phyloP scores from a whole-genome alignment of 2,888 invertebrate species.

The Tachystola acroxantha region DNA sequence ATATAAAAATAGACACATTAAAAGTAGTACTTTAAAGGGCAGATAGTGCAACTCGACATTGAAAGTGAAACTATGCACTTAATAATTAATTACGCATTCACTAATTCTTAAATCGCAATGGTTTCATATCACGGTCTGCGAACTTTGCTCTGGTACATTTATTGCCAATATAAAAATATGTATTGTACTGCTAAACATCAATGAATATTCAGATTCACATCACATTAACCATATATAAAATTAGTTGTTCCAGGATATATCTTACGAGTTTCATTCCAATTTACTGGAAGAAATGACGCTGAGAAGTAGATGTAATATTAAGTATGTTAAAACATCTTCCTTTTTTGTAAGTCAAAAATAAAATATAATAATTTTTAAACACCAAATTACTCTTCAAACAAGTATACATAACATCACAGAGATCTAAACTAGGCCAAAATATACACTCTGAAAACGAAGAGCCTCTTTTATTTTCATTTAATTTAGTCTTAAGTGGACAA shows the following conservation, averaged over 20 bases:
- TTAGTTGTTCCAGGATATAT: too few species aligned
- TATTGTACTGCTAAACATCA: neutral
- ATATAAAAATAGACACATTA: slow-evolving; percentile 6
- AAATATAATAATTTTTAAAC: neutral
- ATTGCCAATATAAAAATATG: neutral
- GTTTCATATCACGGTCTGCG: neutral
- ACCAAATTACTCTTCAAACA: slow-evolving; percentile 1
- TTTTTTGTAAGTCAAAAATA: neutral
- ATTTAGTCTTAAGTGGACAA: slow-evolving; percentile 7
- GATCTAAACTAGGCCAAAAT: slow-evolving; percentile 16
- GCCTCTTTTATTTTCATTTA: slow-evolving; percentile 13
- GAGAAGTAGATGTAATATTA: neutral
- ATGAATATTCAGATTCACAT: too few species aligned
- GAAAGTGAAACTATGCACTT: neutral
- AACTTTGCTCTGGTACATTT: neutral
- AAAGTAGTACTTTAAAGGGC: too few species aligned
- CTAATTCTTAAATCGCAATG: neutral
- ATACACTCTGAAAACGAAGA: slow-evolving; percentile 14
- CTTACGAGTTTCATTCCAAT: too few species aligned
- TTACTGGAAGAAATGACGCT: neutral
- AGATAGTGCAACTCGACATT: neutral
- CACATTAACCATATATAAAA: too few species aligned
- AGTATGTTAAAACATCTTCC: too few species aligned
- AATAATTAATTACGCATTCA: neutral
- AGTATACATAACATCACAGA: slow-evolving; percentile 15